Base-by-base conservation (phyloP, 2,113 vertebrate species). In the Penelope pileata region DNA sequence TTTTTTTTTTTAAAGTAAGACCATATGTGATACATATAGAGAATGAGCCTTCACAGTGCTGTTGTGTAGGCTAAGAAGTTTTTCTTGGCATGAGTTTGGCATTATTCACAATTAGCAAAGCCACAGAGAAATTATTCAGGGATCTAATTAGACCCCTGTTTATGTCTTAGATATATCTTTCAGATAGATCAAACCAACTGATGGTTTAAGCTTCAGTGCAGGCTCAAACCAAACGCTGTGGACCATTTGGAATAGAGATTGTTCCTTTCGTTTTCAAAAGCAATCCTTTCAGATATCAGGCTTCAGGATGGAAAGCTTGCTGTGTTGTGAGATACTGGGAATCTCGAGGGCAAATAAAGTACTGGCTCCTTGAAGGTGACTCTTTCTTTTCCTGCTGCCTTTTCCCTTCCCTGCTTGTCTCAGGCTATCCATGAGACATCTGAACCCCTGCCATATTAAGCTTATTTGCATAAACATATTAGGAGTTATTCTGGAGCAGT, bases 401-500 rank as follows among this genome's bases (percentile, higher is more conserved):
- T 86, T 77, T 79, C 60, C 38, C 29, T 91, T 76, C 19, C 10
- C 13, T 76, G 19, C 27, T 54, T 80, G 26, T 80, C 43, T 95
- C 48, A 72, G 43, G 12, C 30, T 93, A 3, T 75, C 79, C 29
- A 51, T 89, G 53, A 47, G 29, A 77, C 16, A 18, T 56, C 26
- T 16, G 34, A 91, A 56, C 45, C 36, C 22, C 29, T 43, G 12
- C 8, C 14, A 64, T 88, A 54, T 64, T 87, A 21, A 26, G 7
- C 32, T 83, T 84, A 58, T 59, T 95, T 94, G 26, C 40, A 19
- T 78, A 77, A 96, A 60, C 40, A n/a, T 64, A 50, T 78, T 92
- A 79, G 30, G 24, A 83, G 51, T 38, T 83, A 48, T 88, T 96
- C 86, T 92, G 40, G 38, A 79, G n/a, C 79, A 47, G n/a, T 66